Conservation (phyloP, 2,113 vertebrate species). For the Struthidea cinerea region DNA sequence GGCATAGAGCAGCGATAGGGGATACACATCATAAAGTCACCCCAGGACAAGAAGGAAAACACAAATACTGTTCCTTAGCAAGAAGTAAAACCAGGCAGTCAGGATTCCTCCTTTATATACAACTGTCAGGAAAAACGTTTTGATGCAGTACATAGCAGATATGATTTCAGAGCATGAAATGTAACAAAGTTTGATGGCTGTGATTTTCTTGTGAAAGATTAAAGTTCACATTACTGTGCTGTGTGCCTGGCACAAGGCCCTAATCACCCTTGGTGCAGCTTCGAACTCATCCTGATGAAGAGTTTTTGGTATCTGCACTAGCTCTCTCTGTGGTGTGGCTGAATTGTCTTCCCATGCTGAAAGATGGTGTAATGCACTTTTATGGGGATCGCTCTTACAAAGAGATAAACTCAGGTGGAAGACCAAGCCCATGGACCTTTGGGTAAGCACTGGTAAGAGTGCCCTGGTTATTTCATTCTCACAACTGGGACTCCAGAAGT, state of each 20-base stretch:
- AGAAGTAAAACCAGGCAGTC: conserved; percentile 10
- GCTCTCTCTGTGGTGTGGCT: accelerated
- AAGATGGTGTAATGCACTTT: neutral
- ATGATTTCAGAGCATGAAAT: neutral
- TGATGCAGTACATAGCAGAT: neutral
- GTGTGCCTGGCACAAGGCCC: neutral
- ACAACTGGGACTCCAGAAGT: neutral
- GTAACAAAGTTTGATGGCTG: neutral
- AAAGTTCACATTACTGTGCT: neutral
- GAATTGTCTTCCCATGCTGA: neutral
- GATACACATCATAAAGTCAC: no score
- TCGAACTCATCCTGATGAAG: neutral
- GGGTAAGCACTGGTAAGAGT: neutral
- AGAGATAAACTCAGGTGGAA: neutral
- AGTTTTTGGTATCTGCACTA: neutral
- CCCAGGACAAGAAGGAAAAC: neutral
- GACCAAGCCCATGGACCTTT: neutral
- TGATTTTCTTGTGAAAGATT: neutral
- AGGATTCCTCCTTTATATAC: neutral
- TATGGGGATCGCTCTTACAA: neutral
- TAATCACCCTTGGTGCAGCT: neutral
- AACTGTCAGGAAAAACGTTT: neutral
- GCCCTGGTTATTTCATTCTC: neutral
- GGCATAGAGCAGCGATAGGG: no score
- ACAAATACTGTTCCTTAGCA: neutral